These are phyloP conservation scores for Charanyca ferruginea DNA, from an alignment of 2,888 invertebrate genomes.

Conservation along the genomic window DNA sequence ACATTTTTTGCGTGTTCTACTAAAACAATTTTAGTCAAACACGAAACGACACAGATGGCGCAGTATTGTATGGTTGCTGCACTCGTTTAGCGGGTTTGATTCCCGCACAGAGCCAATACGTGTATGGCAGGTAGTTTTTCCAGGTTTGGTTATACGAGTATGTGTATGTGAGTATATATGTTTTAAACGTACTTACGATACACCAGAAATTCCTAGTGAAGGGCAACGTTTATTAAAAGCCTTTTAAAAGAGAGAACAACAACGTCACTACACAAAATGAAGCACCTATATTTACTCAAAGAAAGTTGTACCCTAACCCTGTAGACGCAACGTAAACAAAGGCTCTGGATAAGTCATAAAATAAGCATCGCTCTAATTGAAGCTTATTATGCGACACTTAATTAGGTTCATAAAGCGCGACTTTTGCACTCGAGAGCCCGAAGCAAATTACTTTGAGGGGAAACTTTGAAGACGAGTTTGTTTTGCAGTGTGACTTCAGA, in stretches of 20 bases:
- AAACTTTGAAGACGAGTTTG: slow-evolving; percentile 63
- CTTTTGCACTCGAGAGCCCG: slow-evolving; percentile 69
- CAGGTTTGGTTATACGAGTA: no score
- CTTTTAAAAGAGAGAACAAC: not conserved
- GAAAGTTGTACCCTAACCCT: slow-evolving; percentile 29
- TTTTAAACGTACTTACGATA: no score
- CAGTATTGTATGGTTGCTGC: no score
- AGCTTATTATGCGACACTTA: slow-evolving; percentile 72
- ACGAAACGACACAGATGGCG: no score
- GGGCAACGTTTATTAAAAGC: no score
- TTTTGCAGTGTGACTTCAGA: slow-evolving; percentile 45
- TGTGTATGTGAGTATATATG: no score
- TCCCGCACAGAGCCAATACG: no score
- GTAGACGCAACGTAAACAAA: slow-evolving; percentile 61
- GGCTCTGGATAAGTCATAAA: slow-evolving; percentile 63
- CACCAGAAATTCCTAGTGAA: no score
- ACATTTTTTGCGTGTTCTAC: no score
- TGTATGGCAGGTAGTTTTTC: no score
- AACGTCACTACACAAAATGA: not conserved
- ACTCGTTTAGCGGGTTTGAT: no score
- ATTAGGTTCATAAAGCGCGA: slow-evolving; percentile 71
- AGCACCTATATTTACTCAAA: slow-evolving; percentile 17
- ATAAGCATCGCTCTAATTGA: slow-evolving; percentile 70
- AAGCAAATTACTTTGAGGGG: slow-evolving; percentile 63
- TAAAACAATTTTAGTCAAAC: no score